Percentiles rank a stretch among this genome's conserved stretches.
Conservation (phyloP, 2,797 vertebrate species). For the Tauraco hartlaubi region DNA sequence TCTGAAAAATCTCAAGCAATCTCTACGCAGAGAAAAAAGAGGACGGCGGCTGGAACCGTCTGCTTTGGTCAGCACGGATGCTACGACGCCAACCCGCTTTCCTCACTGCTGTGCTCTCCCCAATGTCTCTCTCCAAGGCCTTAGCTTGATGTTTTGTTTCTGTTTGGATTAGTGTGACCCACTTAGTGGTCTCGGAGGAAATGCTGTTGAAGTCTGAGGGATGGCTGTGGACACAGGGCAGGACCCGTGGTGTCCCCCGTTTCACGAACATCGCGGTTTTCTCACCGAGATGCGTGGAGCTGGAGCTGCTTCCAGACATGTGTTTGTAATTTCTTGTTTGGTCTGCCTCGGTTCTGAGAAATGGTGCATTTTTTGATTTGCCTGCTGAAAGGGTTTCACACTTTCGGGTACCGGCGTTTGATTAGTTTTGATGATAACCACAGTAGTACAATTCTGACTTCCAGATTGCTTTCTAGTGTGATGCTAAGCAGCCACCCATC, state of each 20-base stretch:
- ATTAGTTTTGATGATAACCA: slow-evolving; percentile 75
- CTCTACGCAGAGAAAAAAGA: background rate
- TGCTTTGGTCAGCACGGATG: background rate
- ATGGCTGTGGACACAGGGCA: background rate
- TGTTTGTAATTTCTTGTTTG: slow-evolving; percentile 68
- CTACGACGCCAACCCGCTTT: background rate
- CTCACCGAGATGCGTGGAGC: background rate
- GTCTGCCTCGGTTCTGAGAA: slow-evolving; percentile 26
- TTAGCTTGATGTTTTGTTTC: background rate
- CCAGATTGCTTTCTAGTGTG: slow-evolving; percentile 43
- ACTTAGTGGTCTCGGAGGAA: background rate
- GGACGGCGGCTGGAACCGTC: accelerated
- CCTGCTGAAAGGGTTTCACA: slow-evolving; percentile 68
- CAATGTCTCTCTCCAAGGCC: background rate
- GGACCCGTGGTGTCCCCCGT: background rate
- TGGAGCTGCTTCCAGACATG: slow-evolving; percentile 23
- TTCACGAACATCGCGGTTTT: background rate
- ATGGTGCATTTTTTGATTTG: slow-evolving; percentile 39
- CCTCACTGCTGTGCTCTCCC: background rate
- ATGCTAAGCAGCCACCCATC: slow-evolving; percentile 60
- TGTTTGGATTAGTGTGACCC: background rate
- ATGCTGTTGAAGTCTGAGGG: background rate
- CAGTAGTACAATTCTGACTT: slow-evolving; percentile 49
- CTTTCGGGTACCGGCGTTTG: background rate
- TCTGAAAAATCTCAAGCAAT: background rate